Conservation (phyloP, 2,888 invertebrate genomes). For the Lasioglossum figueresi region DNA sequence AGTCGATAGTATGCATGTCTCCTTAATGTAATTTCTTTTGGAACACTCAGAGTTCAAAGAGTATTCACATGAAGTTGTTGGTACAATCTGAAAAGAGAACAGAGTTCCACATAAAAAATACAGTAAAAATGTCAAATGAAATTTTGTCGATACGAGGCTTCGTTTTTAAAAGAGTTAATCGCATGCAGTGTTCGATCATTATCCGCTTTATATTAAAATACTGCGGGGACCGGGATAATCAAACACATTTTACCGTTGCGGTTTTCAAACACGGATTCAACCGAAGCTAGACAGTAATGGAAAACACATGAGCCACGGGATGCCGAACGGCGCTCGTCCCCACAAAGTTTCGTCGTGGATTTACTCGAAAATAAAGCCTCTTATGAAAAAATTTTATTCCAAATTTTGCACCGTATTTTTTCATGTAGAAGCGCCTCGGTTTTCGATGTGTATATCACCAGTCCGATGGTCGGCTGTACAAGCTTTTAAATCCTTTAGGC, state of each 20-base stretch:
- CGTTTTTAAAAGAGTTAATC: background rate
- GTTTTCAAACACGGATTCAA: background rate
- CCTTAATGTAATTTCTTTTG: background rate
- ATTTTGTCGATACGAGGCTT: background rate
- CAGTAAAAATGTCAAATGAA: background rate
- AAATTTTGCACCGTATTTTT: background rate
- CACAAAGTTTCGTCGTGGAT: background rate
- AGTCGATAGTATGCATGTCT: background rate
- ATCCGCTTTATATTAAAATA: background rate
- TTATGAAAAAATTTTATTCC: constrained; percentile 4
- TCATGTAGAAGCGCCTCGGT: background rate
- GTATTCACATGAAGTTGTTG: background rate
- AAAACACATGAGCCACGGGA: too few relatives aligned
- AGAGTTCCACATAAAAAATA: background rate
- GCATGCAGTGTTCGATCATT: background rate
- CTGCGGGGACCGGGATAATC: background rate
- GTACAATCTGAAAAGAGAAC: background rate
- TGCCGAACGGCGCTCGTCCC: background rate
- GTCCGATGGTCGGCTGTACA: background rate
- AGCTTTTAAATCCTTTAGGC: constrained; percentile 7
- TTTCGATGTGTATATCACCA: background rate
- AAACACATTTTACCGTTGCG: background rate
- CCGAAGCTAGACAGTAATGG: background rate
- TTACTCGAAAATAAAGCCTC: constrained; percentile 4
- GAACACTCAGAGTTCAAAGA: background rate